Percentiles rank a stretch among this genome's conserved stretches.
These are phyloP conservation scores for Macrocentrus cingulum DNA, from an alignment of 1,140 invertebrate species.

Conservation along the genomic window DNA sequence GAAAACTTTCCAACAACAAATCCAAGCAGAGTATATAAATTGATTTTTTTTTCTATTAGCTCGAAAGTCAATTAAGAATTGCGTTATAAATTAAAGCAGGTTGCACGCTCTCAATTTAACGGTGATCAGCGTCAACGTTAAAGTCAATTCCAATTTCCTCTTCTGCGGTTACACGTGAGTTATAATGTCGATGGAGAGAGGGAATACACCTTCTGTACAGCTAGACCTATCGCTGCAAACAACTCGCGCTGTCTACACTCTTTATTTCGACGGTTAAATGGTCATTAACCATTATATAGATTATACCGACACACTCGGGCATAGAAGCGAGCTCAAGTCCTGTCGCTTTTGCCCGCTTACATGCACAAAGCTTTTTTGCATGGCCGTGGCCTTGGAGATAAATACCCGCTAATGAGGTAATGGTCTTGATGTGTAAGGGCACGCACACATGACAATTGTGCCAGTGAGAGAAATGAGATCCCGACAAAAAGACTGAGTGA, in stretches of 20 bases:
- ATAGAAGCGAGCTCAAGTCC: too few relatives aligned
- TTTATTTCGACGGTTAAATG: conserved; percentile 30
- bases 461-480: not conserved
- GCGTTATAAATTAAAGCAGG: not conserved
- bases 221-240: not conserved
- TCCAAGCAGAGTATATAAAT: not conserved
- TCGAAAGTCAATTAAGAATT: conserved; percentile 1
- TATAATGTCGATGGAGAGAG: too few relatives aligned
- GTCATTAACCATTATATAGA: conserved; percentile 26
- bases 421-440: not conserved
- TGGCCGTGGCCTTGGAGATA: conserved; percentile 28
- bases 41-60: conserved; percentile 4
- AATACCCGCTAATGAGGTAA: conserved; percentile 32
- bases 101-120: not conserved
- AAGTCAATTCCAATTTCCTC: not conserved
- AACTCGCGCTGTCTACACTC: not conserved
- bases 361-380: conserved; percentile 10
- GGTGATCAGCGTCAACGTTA: not conserved
- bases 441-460: conserved; percentile 9
- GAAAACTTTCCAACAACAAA: too few relatives aligned
- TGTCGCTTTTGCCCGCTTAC: not conserved
- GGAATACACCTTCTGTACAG: too few relatives aligned
- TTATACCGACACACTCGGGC: conserved; percentile 1
- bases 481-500: not conserved
- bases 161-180: not conserved